Evolutionary conservation across 2,797 vertebrate species (phyloP).

Genomic region (Sebastes dallii): DNA sequence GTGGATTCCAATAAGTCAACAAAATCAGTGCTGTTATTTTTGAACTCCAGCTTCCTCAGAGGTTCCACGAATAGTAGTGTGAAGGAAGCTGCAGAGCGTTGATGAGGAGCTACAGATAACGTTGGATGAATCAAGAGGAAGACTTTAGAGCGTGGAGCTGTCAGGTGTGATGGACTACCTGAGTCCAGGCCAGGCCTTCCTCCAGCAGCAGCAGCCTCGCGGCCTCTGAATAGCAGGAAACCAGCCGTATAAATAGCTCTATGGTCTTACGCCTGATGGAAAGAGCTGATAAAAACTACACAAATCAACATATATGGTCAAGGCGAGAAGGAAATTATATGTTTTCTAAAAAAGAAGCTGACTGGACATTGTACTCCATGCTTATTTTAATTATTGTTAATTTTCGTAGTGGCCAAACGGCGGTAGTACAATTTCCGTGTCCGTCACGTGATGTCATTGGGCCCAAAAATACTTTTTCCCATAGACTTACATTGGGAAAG

Average conservation of each 20-base stretch:
- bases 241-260: constrained; percentile 41
- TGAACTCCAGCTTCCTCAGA: constrained; percentile 1
- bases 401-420: too few relatives aligned
- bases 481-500: too few relatives aligned
- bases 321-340: neutral
- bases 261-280: constrained; percentile 17
- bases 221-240: constrained; percentile 66
- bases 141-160: constrained; percentile 23
- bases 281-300: constrained; percentile 33
- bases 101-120: constrained; percentile 10
- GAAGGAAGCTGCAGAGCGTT: constrained; percentile 17
- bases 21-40: constrained; percentile 29
- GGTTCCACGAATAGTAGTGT: constrained; percentile 26
- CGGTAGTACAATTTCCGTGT: too few relatives aligned
- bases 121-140: constrained; percentile 21
- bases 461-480: too few relatives aligned
- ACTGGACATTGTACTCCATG: neutral
- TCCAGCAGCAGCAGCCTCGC: constrained; percentile 8
- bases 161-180: constrained; percentile 55
- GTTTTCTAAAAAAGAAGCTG: constrained; percentile 1
- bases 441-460: too few relatives aligned
- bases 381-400: neutral
- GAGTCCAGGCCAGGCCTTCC: constrained; percentile 22
- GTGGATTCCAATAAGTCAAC: constrained; percentile 29
- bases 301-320: constrained; percentile 43